Conservation (phyloP, 1,140 invertebrate species). For the Drosophila sucinea region DNA sequence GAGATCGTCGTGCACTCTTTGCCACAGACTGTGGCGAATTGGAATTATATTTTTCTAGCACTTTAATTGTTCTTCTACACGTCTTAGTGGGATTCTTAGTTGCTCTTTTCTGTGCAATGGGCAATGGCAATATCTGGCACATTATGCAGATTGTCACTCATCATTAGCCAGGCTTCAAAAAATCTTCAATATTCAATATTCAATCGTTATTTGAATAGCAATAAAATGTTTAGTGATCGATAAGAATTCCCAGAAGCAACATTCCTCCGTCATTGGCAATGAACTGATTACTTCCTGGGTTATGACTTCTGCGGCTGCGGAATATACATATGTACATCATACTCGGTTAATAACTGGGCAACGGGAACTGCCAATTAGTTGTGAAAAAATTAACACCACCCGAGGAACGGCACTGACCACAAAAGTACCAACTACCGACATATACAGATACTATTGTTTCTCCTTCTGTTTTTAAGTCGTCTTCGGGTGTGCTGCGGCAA, state of each 20-base stretch:
- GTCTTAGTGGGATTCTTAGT: conserved; percentile 19
- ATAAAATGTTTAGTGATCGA: not conserved
- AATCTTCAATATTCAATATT: not conserved
- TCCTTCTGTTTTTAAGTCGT: conserved; percentile 40
- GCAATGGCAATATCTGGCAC: conserved; percentile 9
- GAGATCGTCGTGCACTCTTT: conserved; percentile 57
- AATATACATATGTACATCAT: conserved; percentile 25
- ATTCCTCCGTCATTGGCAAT: conserved; percentile 4
- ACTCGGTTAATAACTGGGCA: conserved; percentile 29
- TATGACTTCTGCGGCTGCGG: conserved; percentile 71
- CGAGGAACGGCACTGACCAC: conserved; percentile 64
- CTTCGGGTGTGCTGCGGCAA: conserved; percentile 28
- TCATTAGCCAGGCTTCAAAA: not conserved
- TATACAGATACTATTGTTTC: conserved; percentile 16
- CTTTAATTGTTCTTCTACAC: conserved; percentile 61
- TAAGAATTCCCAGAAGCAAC: conserved; percentile 31
- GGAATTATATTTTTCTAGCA: conserved; percentile 19
- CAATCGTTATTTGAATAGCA: too few species aligned
- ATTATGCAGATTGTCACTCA: conserved; percentile 37
- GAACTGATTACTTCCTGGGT: conserved; percentile 65
- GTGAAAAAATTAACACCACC: conserved; percentile 79
- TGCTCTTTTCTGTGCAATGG: not conserved
- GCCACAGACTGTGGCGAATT: conserved; percentile 67
- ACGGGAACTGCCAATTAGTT: conserved; percentile 60
- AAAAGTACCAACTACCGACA: conserved; percentile 21